phyloP scores from a whole-genome alignment of 2,888 invertebrate species.

The Luperina nickerlii region DNA sequence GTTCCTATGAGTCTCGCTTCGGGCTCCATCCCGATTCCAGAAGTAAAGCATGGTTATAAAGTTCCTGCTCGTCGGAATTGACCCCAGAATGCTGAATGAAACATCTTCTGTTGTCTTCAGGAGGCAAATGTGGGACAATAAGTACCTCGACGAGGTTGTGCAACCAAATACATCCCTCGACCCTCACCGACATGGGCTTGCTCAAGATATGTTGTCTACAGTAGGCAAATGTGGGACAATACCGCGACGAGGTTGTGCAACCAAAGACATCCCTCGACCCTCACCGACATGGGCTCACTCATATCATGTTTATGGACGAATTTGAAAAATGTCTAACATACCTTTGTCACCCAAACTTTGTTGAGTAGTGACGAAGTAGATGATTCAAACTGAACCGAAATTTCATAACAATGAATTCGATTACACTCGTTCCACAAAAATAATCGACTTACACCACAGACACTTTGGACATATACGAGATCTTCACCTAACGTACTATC shows the following conservation, averaged over 20 bases:
- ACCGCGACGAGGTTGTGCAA: neutral
- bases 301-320: neutral
- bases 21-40: neutral
- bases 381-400: constrained; percentile 13
- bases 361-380: neutral
- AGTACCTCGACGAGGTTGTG: no score
- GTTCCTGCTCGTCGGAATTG: neutral
- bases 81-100: neutral
- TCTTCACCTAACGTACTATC: neutral
- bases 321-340: neutral
- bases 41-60: neutral
- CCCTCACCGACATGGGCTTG: neutral
- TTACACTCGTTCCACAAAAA: neutral
- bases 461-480: constrained; percentile 3
- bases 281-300: neutral
- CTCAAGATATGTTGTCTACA: neutral
- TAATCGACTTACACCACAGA: neutral
- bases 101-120: neutral
- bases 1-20: neutral
- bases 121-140: neutral
- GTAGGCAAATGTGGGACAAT: neutral
- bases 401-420: neutral
- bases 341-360: neutral
- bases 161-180: neutral
- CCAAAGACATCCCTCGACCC: neutral